Evolutionary conservation across 2,888 invertebrate genomes (phyloP).

Genomic region (Ryuthela nishihirai): DNA sequence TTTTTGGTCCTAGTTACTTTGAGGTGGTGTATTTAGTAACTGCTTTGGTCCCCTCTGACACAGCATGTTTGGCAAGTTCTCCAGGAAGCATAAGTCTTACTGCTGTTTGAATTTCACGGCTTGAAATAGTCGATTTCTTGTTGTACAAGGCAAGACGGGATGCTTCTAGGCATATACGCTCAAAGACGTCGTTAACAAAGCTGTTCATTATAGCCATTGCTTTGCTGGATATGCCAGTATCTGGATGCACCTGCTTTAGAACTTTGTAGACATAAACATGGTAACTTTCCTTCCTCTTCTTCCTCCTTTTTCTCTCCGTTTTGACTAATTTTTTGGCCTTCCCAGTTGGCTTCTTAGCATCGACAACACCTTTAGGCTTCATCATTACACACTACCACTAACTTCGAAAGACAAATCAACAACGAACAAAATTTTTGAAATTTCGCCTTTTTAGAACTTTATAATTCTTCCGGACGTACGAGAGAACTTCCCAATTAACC

Average conservation of each 20-base stretch:
- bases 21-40: slow-evolving; percentile 59
- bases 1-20: no score
- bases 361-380: no score
- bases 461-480: no score
- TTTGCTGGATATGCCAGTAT: slow-evolving; percentile 51
- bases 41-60: slow-evolving; percentile 64
- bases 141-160: slow-evolving; percentile 62
- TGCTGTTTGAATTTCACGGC: slow-evolving; percentile 66
- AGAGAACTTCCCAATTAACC: no score
- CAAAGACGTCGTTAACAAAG: slow-evolving; percentile 69
- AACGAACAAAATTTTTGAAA: no score
- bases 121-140: slow-evolving; percentile 62
- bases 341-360: no score
- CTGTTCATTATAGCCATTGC: slow-evolving; percentile 61
- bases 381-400: no score
- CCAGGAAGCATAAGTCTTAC: slow-evolving; percentile 65
- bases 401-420: no score
- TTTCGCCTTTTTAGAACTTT: no score
- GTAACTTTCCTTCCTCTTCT: no score
- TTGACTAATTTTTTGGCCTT: no score
- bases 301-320: no score
- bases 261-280: slow-evolving; percentile 51
- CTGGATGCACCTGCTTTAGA: slow-evolving; percentile 50
- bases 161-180: slow-evolving; percentile 65
- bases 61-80: slow-evolving; percentile 68